Evolutionary conservation across 2,888 invertebrate genomes (phyloP).

Genomic region (Luperina testacea): DNA sequence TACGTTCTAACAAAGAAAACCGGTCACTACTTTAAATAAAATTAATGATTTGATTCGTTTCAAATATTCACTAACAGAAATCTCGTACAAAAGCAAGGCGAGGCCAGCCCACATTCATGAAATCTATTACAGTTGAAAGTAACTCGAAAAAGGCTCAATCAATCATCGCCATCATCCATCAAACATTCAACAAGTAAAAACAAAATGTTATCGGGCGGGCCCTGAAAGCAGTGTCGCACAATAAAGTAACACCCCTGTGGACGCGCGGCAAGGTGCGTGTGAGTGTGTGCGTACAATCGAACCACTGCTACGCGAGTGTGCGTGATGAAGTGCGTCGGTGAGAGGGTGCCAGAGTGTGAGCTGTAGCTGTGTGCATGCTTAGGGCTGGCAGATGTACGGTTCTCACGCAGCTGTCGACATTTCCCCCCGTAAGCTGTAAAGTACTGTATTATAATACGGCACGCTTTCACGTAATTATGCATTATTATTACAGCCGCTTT

Average conservation of each 20-base stretch:
- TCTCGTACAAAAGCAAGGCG: conserved; percentile 67
- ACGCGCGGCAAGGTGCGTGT: conserved; percentile 72
- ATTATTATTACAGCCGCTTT: conserved; percentile 85
- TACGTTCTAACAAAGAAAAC: conserved; percentile 32
- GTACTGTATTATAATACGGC: conserved; percentile 83
- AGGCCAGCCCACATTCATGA: conserved; percentile 69
- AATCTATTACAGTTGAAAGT: conserved; percentile 81
- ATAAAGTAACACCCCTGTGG: conserved; percentile 82
- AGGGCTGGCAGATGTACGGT: conserved; percentile 86
- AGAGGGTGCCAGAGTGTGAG: conserved; percentile 68
- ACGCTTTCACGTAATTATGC: conserved; percentile 89
- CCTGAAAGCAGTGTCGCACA: conserved; percentile 78
- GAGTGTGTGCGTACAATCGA: conserved; percentile 61
- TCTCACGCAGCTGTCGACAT: conserved; percentile 85
- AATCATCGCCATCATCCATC: conserved; percentile 88
- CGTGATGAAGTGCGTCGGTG: conserved; percentile 58
- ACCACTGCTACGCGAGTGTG: conserved; percentile 60
- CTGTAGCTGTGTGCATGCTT: conserved; percentile 71
- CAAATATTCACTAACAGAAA: conserved; percentile 64
- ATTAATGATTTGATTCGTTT: conserved; percentile 62
- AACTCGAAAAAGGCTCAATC: conserved; percentile 80
- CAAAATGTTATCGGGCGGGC: conserved; percentile 85
- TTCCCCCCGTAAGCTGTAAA: conserved; percentile 78
- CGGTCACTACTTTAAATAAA: conserved; percentile 48
- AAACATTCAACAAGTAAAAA: conserved; percentile 90